These are phyloP conservation scores for Troilus luridus DNA, from an alignment of 2,888 invertebrate species.

Conservation along the genomic window DNA sequence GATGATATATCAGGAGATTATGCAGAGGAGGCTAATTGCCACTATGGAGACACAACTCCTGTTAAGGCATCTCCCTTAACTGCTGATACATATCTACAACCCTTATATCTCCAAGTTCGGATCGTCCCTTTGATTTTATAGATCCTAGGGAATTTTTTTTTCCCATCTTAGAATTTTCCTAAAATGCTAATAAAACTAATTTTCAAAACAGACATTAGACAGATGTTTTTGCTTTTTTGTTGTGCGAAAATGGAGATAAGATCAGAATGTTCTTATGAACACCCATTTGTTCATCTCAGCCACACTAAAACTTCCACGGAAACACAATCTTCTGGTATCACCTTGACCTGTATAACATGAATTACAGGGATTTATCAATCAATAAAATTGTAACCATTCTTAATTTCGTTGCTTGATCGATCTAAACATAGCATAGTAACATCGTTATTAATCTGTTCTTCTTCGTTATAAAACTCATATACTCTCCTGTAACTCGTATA, in stretches of 20 bases:
- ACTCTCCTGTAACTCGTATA: too few species aligned
- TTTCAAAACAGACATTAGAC: not conserved
- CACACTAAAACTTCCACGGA: not conserved
- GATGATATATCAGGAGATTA: constrained; percentile 42
- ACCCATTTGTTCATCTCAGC: not conserved
- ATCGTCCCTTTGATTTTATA: constrained; percentile 39
- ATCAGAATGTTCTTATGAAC: not conserved
- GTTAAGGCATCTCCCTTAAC: not conserved
- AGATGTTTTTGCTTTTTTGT: not conserved
- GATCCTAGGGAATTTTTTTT: not conserved
- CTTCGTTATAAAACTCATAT: too few species aligned
- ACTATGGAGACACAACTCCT: constrained; percentile 45
- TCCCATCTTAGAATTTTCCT: not conserved
- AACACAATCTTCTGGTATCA: not conserved
- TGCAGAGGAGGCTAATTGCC: constrained; percentile 33
- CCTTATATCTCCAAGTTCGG: constrained; percentile 42
- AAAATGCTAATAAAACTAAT: constrained; percentile 38
- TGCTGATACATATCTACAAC: constrained; percentile 33
- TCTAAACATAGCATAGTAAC: too few species aligned
- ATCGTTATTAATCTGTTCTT: too few species aligned
- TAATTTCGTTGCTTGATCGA: too few species aligned
- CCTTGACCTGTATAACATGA: not conserved
- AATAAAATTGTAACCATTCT: not conserved
- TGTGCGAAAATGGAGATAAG: not conserved
- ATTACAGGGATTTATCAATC: not conserved